A percentile compares a stretch with the other conserved stretches of the same genome.
phyloP scores from a whole-genome alignment of 2,797 vertebrate genomes.

The Botia almorhae region DNA sequence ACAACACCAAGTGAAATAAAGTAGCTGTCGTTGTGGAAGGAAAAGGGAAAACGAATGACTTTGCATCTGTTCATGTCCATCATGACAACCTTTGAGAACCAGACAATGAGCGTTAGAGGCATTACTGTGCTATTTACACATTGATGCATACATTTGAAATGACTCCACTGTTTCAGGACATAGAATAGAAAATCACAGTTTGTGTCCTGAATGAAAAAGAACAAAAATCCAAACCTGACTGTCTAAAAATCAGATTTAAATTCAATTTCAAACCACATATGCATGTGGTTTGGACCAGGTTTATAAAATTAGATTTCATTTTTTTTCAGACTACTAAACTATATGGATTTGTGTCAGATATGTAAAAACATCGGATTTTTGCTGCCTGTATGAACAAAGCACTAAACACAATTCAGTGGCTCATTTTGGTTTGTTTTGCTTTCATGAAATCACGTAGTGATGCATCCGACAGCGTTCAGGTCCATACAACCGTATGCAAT shows the following conservation, averaged over 20 bases:
- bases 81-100: no score
- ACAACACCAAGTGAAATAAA: no score
- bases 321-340: background rate
- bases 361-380: constrained; percentile 18
- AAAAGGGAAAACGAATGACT: no score
- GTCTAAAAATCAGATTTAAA: no score
- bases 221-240: background rate
- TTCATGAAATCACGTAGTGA: background rate
- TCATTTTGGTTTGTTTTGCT: background rate
- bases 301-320: background rate
- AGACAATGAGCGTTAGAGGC: no score
- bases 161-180: no score
- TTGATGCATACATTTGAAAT: no score
- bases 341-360: no score
- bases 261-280: no score
- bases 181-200: background rate
- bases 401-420: constrained; percentile 50
- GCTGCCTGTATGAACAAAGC: constrained; percentile 1
- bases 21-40: no score
- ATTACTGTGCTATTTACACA: no score
- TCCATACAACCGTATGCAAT: constrained; percentile 64
- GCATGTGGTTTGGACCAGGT: background rate
- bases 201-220: background rate
- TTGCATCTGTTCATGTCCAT: no score
- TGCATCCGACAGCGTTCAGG: constrained; percentile 31